phyloP scores from a whole-genome alignment of 2,797 vertebrate genomes.

The Harpagifer antarcticus region DNA sequence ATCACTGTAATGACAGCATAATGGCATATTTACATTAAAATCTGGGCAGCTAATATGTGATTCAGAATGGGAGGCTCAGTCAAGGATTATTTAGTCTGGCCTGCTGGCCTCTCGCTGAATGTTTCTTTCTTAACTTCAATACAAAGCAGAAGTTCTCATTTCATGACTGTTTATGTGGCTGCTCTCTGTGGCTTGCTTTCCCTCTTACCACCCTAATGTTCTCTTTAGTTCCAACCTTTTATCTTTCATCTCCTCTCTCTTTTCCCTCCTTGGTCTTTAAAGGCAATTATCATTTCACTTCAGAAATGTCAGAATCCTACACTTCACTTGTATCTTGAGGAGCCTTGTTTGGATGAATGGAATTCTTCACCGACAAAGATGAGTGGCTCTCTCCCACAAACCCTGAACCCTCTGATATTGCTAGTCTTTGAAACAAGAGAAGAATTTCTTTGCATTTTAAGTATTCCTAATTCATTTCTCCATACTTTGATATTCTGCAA shows the following conservation, averaged over 20 bases:
- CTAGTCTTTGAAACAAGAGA: conserved; percentile 77
- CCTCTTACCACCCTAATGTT: conserved; percentile 87
- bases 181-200: conserved; percentile 86
- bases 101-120: conserved; percentile 96
- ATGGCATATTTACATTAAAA: conserved; percentile 99
- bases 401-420: conserved; percentile 68
- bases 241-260: conserved; percentile 87
- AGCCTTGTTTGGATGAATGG: conserved; percentile 84
- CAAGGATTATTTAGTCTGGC: conserved; percentile 99
- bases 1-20: conserved; percentile 99
- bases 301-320: conserved; percentile 81
- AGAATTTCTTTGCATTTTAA: conserved; percentile 81
- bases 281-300: conserved; percentile 87
- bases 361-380: conserved; percentile 80
- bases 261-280: conserved; percentile 83
- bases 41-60: conserved; percentile 98
- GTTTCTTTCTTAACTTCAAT: conserved; percentile 95
- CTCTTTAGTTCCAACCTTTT: conserved; percentile 85
- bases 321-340: conserved; percentile 80
- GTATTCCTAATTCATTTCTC: conserved; percentile 76
- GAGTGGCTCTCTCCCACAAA: conserved; percentile 63
- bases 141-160: conserved; percentile 98
- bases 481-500: conserved; percentile 75
- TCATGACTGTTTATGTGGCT: conserved; percentile 97
- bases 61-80: conserved; percentile 99